Base-by-base conservation (phyloP, 1,140 invertebrate genomes). In the Aphaenogaster floridana region DNA sequence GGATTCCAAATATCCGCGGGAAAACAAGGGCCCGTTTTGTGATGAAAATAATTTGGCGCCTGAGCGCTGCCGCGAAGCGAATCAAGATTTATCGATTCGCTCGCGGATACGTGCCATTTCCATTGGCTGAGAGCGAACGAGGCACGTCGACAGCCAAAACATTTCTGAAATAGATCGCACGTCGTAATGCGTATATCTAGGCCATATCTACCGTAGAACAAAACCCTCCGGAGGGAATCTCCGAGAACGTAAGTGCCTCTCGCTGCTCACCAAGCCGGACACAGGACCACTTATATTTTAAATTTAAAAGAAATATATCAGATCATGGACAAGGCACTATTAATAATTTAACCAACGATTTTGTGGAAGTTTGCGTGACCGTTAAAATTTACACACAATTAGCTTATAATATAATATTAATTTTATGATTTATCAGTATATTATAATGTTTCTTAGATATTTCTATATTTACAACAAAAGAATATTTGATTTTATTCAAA, bases 41-140 rank as follows among this genome's bases (percentile, higher is more conserved):
- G 72, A 68, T 48, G 61, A 36, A 69, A 86, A 85, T 77, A 85
- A 85, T 77, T 87, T 50, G 78, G 69, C 63, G 68, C 69, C 63
- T 69, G 8, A 42, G n/a, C 39, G 59, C 39, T 39, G 69, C 39
- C 50, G 42, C 50, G 28, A 34, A 57, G 54, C 69, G 34, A 87
- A 87, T 87, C 63, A 34, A 88, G 86, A 88, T 88, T 85, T 85
- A 88, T 85, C 69, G 86, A 88, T 88, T 88, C 57, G 52, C 61
- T n/a, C n/a, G 80, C 69, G 71, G 36, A 76, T 87, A 76, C 81
- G 86, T 87, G 80, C 54, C 68, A 74, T 76, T 83, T 76, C 81
- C 28, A 88, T 68, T 74, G 81, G 80, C 50, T 13, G 17, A 76
- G 39, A 86, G 36, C 50, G 64, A 54, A 72, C 21, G 81, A 34